Evolutionary conservation across 2,797 vertebrate genomes (phyloP).

Genomic region (Pipistrellus pipistrellus): DNA sequence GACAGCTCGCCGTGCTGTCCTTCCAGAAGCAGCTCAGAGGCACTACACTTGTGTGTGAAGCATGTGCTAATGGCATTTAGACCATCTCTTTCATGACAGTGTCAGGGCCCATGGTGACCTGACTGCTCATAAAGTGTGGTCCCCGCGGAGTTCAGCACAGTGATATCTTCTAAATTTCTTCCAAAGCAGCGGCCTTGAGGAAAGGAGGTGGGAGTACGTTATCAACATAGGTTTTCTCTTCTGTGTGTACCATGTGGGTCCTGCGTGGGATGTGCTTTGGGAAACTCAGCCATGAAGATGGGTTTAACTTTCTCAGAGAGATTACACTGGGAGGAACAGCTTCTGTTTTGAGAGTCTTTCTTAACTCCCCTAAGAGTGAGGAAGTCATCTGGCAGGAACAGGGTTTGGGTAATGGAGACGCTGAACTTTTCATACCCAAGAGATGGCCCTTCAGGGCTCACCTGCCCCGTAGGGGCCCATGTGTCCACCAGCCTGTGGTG

Average conservation of each 20-base stretch:
- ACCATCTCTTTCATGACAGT: background rate
- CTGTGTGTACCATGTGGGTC: too few relatives aligned
- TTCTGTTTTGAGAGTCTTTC: background rate
- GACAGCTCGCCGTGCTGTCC: too few relatives aligned
- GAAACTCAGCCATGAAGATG: background rate
- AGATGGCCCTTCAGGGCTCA: background rate
- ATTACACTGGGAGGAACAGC: background rate
- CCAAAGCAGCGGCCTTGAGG: background rate
- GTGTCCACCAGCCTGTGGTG: background rate
- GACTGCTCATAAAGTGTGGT: background rate
- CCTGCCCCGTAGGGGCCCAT: fast-evolving
- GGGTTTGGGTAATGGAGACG: background rate
- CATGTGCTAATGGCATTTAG: background rate
- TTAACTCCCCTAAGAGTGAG: background rate
- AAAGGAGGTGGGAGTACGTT: background rate
- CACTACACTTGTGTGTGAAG: background rate
- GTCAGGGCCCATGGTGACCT: background rate
- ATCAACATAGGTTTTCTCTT: background rate
- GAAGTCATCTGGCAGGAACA: background rate
- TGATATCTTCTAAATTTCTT: background rate
- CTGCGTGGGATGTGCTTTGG: background rate
- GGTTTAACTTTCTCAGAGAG: background rate
- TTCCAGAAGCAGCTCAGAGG: background rate
- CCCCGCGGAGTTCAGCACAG: background rate
- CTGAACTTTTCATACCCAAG: background rate